Conservation (phyloP, 2,113 vertebrate genomes). For the Neomonachus schauinslandi region DNA sequence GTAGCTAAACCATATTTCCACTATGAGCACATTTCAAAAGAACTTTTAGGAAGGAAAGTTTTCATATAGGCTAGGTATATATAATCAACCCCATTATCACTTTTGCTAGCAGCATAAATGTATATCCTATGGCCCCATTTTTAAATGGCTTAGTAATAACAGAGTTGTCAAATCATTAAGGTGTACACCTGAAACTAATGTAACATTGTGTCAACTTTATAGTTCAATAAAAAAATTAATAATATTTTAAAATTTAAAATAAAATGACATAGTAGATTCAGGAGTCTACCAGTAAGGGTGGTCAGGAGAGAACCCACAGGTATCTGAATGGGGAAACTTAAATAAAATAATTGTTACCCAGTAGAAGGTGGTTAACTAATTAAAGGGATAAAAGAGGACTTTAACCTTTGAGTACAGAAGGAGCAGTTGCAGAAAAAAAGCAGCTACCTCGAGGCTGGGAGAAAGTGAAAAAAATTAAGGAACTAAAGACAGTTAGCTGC, state of each 20-base stretch:
- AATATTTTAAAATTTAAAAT: background rate
- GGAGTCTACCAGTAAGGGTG: background rate
- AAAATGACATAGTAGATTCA: background rate
- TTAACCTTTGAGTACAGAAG: background rate
- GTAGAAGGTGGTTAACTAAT: background rate
- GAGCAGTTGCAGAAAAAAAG: background rate
- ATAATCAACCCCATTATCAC: background rate
- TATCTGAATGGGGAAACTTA: background rate
- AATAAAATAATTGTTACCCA: background rate
- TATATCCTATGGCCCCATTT: background rate
- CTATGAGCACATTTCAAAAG: background rate
- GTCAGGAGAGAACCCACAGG: background rate
- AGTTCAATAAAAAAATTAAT: background rate
- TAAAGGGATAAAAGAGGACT: background rate
- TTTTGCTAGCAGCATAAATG: background rate
- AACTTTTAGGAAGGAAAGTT: background rate
- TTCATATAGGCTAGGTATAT: background rate
- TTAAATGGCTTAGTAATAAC: conserved; percentile 10
- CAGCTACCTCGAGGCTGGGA: background rate
- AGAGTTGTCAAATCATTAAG: background rate
- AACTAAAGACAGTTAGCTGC: background rate
- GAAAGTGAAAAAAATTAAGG: background rate
- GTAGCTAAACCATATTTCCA: background rate
- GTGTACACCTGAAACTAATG: background rate
- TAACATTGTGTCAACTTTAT: background rate